Base-by-base conservation (phyloP, 2,113 vertebrate genomes). In the Octodon degus region DNA sequence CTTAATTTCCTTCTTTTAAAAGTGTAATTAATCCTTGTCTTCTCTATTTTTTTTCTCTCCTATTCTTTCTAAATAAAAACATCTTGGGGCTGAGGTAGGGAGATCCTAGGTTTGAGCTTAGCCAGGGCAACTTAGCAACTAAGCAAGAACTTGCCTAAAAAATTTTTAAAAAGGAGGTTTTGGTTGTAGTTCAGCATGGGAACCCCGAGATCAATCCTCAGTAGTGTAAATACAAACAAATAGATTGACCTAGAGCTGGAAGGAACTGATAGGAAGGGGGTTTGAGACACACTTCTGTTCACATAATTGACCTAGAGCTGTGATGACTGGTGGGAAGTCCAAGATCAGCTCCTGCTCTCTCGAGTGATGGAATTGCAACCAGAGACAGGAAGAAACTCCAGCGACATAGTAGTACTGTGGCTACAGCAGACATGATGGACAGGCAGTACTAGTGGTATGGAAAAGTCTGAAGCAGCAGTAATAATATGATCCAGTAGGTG, bases 1-100 rank as follows among this genome's bases (percentile, higher is more conserved):
- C 72, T 58, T 95, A 77, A 93, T 90, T 86, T 20, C n/a, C 55
- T 85, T 87, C 91, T 62, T 89, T 55, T 62, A 93, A 76, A 94
- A 89, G 67, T 74, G 40, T 47, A 94, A 87, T 40, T 43, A 20
- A 5, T 63, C 60, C 22, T 82, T 40, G 27, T 62, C 43, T 62
- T 89, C 86, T 37, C 0, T 34, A 22, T 20, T 34, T 91, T 34
- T 91, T 81, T 32, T 7, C 32, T 84, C 3, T 34, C 34, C 1
- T 88, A 2, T 53, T 50, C 14, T 95, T 74, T 96, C 25, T 30
- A 5, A 30, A 55, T 24, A 93, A 84, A 89, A 60, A 4, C 22
- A 53, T 74, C 12, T 30, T 77, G 43, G 40, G 30, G 27, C 50
- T 20, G 50, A 80, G 17, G 32, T 7, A 55, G 30, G 30, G 50